A percentile compares a stretch with the other conserved stretches of the same genome.
These are phyloP conservation scores for Bombus superbus DNA, from an alignment of 1,140 invertebrate species.

Conservation along the genomic window DNA sequence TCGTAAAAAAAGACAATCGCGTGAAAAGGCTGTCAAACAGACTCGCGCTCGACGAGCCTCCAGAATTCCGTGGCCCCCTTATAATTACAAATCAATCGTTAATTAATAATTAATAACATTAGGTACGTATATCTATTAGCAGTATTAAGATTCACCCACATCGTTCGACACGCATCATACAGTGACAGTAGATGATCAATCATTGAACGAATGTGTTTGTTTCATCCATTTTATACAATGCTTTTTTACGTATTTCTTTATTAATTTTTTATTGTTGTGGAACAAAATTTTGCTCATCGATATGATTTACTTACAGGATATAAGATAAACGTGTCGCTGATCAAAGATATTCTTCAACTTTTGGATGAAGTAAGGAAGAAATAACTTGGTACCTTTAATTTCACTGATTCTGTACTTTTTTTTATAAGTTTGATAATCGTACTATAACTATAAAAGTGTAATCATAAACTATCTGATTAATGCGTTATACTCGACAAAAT, in stretches of 20 bases:
- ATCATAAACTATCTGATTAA: too few relatives aligned
- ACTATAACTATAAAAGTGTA: too few relatives aligned
- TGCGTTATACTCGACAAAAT: background rate
- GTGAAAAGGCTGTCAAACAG: slow-evolving; percentile 19
- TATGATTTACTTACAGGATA: slow-evolving; percentile 38
- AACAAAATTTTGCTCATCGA: slow-evolving; percentile 16
- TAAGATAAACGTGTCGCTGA: slow-evolving; percentile 48
- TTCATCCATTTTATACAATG: slow-evolving; percentile 50
- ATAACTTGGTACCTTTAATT: background rate
- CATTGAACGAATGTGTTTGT: slow-evolving; percentile 45
- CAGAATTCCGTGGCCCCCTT: slow-evolving; percentile 41
- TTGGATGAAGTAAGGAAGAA: background rate
- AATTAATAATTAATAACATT: slow-evolving; percentile 75
- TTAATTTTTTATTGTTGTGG: background rate
- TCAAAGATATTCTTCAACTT: background rate
- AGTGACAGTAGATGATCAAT: slow-evolving; percentile 57
- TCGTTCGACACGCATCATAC: slow-evolving; percentile 67
- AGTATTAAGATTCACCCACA: slow-evolving; percentile 71
- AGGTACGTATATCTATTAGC: slow-evolving; percentile 77
- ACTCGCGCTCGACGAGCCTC: slow-evolving; percentile 57
- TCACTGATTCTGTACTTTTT: background rate
- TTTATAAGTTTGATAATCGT: background rate
- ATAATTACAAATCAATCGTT: slow-evolving; percentile 71
- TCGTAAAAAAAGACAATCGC: slow-evolving; percentile 29
- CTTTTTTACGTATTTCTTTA: background rate